Percentiles rank a stretch among this genome's conserved stretches.
Evolutionary conservation across 2,113 vertebrate genomes (phyloP).

Genomic region (Mungos mungo): DNA sequence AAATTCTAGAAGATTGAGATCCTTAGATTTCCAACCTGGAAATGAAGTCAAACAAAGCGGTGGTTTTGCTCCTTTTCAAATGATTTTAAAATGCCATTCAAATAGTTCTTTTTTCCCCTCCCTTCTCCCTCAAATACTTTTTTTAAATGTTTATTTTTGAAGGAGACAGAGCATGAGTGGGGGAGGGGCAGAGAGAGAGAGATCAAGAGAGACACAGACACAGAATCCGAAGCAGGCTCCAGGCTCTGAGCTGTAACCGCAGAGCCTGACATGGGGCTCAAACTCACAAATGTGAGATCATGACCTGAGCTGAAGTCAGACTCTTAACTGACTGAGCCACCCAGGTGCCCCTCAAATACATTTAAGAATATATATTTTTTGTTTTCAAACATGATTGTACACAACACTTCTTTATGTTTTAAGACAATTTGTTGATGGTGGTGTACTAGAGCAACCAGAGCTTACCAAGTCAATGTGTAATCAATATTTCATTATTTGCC

Average conservation of each 20-base stretch:
- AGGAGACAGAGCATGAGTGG: too few relatives aligned
- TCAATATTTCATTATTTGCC: conserved; percentile 69
- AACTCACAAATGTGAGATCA: too few relatives aligned
- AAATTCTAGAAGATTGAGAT: neutral
- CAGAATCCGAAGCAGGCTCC: too few relatives aligned
- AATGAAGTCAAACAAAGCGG: neutral
- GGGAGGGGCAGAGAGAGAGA: too few relatives aligned
- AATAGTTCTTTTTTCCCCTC: neutral
- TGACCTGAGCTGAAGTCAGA: too few relatives aligned
- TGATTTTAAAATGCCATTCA: neutral
- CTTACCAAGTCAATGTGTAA: conserved; percentile 51
- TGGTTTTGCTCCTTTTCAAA: neutral
- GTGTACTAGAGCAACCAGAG: neutral
- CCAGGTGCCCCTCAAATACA: neutral
- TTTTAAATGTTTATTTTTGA: too few relatives aligned
- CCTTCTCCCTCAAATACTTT: too few relatives aligned
- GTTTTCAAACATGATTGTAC: conserved; percentile 43
- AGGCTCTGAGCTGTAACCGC: too few relatives aligned
- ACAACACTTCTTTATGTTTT: conserved; percentile 13
- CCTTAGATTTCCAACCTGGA: neutral
- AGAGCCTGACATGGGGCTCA: too few relatives aligned
- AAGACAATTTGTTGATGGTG: conserved; percentile 12
- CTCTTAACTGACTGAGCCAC: too few relatives aligned
- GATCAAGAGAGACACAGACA: too few relatives aligned
- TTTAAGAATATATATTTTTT: neutral